Evolutionary conservation across 2,113 vertebrate species (phyloP).

Genomic region (Lophura nycthemera): DNA sequence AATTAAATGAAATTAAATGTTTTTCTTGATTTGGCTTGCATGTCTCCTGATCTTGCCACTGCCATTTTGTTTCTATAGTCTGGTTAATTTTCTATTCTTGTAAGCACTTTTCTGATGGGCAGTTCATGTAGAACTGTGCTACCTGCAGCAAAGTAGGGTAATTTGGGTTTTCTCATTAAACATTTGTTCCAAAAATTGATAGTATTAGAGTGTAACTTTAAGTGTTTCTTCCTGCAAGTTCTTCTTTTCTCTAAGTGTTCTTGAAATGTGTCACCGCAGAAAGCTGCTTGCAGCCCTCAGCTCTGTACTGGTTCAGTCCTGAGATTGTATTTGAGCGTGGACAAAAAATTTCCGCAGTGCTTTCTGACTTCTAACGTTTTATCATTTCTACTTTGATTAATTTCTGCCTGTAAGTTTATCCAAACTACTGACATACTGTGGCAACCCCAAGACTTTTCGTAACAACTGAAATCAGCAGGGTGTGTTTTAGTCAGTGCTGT

Average conservation of each 20-base stretch:
- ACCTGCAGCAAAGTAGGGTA: neutral
- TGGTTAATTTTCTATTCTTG: neutral
- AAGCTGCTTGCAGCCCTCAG: neutral
- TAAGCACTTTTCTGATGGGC: neutral
- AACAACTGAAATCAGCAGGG: neutral
- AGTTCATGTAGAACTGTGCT: neutral
- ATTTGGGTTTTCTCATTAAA: neutral
- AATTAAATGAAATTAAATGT: neutral
- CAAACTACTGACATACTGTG: neutral
- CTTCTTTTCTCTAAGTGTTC: neutral
- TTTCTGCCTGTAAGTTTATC: neutral
- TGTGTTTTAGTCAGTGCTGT: neutral
- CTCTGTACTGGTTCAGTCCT: neutral
- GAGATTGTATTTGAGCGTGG: neutral
- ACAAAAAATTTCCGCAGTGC: neutral
- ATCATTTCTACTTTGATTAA: neutral
- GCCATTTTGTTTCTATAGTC: neutral
- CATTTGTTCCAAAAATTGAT: neutral
- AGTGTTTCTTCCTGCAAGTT: neutral
- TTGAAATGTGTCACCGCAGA: neutral
- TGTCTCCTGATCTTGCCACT: neutral
- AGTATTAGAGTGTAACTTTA: neutral
- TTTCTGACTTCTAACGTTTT: neutral
- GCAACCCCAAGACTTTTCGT: neutral
- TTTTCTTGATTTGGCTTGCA: neutral